Percentiles rank a stretch among this genome's conserved stretches.
Evolutionary conservation across 2,888 invertebrate genomes (phyloP).

Genomic region (Cephus spinipes): DNA sequence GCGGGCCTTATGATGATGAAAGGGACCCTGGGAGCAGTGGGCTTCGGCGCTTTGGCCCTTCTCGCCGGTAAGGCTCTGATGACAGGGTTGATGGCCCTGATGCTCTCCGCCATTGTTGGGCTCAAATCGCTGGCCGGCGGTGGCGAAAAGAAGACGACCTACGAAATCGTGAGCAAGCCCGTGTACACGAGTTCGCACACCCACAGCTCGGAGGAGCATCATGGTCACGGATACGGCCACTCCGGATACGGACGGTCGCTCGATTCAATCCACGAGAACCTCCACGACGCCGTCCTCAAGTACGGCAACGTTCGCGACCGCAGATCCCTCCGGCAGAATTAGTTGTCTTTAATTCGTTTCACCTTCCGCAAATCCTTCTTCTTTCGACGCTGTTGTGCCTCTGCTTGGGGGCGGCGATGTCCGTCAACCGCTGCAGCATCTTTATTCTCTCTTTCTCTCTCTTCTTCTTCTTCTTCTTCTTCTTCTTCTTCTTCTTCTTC

Average conservation of each 20-base stretch:
- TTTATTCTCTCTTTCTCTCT: constrained; percentile 15
- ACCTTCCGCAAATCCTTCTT: too few relatives aligned
- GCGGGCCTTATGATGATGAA: constrained; percentile 72
- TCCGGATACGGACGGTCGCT: constrained; percentile 71
- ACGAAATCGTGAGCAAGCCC: constrained; percentile 87
- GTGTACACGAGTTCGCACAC: constrained; percentile 79
- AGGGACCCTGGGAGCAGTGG: constrained; percentile 81
- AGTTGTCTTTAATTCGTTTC: not conserved
- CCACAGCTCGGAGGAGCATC: constrained; percentile 76
- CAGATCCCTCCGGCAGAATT: constrained; percentile 41
- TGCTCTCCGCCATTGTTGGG: constrained; percentile 82
- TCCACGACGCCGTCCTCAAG: constrained; percentile 61
- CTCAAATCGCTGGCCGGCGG: constrained; percentile 77
- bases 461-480: constrained; percentile 11
- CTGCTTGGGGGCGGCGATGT: too few relatives aligned
- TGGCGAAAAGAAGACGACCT: constrained; percentile 78
- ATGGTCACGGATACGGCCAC: constrained; percentile 71
- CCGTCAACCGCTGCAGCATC: not conserved
- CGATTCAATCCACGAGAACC: constrained; percentile 59
- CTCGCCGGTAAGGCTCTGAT: constrained; percentile 87
- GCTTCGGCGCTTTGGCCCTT: constrained; percentile 80
- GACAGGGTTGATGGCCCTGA: constrained; percentile 84
- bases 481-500: constrained; percentile 10
- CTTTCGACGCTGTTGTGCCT: too few relatives aligned
- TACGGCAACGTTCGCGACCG: constrained; percentile 62